Conservation (phyloP, 2,888 invertebrate genomes). For the Agriopis leucophaearia region DNA sequence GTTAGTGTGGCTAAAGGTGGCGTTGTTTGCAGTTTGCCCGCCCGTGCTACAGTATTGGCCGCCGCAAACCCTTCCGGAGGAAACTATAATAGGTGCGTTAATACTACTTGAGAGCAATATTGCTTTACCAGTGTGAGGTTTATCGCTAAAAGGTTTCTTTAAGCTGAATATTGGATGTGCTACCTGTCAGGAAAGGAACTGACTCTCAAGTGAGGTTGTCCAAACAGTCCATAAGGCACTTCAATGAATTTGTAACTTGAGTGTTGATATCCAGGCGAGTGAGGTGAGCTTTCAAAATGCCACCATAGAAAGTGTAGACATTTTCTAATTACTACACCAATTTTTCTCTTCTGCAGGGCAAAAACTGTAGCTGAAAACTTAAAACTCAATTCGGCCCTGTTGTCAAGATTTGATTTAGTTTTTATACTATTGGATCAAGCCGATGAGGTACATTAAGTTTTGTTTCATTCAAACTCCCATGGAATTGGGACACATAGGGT, state of each 20-base stretch:
- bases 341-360: slow-evolving; percentile 76
- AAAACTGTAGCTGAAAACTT: slow-evolving; percentile 96
- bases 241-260: no score
- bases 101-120: background rate
- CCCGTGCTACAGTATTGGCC: slow-evolving; percentile 94
- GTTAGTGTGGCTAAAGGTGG: slow-evolving; percentile 97
- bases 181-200: no score
- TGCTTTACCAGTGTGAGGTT: background rate
- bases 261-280: no score
- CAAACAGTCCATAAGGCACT: no score
- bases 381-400: slow-evolving; percentile 92
- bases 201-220: no score
- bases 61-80: slow-evolving; percentile 97
- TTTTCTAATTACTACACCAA: background rate
- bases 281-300: no score
- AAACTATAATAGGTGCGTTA: slow-evolving; percentile 90
- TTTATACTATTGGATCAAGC: slow-evolving; percentile 96
- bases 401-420: slow-evolving; percentile 97
- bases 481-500: background rate
- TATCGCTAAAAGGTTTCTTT: no score
- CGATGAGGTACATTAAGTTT: slow-evolving; percentile 87
- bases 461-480: background rate
- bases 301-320: no score
- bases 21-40: slow-evolving; percentile 92
- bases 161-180: no score